These are phyloP conservation scores for Sternarchorhynchus goeldii DNA, from an alignment of 2,797 vertebrate species.

Conservation along the genomic window DNA sequence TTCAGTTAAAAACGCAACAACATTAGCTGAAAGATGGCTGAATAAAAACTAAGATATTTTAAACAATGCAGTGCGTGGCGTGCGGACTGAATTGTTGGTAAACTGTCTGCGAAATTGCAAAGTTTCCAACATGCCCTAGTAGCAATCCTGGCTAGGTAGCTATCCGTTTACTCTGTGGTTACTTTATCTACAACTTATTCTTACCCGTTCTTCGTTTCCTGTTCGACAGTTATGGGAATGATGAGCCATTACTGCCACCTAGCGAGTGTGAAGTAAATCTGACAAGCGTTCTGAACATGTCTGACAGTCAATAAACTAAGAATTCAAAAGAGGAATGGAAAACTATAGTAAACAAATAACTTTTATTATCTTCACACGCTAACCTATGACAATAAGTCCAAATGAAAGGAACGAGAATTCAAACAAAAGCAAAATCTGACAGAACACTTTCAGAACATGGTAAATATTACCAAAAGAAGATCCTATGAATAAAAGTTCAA, in stretches of 20 bases:
- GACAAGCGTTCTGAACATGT: background rate
- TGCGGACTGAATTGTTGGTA: too few relatives aligned
- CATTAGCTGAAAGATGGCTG: too few relatives aligned
- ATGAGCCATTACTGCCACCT: slow-evolving; percentile 27
- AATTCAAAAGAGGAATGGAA: slow-evolving; percentile 3
- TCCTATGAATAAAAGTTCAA: slow-evolving; percentile 63
- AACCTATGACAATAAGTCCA: background rate
- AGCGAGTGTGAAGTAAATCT: background rate
- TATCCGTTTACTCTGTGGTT: background rate
- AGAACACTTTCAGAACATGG: background rate
- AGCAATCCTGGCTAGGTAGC: background rate
- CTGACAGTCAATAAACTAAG: background rate
- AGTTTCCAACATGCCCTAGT: background rate
- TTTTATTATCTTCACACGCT: background rate
- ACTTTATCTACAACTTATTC: background rate
- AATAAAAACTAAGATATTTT: background rate
- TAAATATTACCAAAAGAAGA: background rate
- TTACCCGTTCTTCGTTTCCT: background rate
- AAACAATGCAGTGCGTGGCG: background rate
- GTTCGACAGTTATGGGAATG: background rate
- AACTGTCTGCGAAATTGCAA: background rate
- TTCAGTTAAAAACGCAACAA: background rate
- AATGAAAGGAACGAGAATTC: background rate
- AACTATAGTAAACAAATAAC: background rate
- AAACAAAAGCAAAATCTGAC: background rate